phyloP scores from a whole-genome alignment of 2,113 vertebrate species.

The Eleginops maclovinus region DNA sequence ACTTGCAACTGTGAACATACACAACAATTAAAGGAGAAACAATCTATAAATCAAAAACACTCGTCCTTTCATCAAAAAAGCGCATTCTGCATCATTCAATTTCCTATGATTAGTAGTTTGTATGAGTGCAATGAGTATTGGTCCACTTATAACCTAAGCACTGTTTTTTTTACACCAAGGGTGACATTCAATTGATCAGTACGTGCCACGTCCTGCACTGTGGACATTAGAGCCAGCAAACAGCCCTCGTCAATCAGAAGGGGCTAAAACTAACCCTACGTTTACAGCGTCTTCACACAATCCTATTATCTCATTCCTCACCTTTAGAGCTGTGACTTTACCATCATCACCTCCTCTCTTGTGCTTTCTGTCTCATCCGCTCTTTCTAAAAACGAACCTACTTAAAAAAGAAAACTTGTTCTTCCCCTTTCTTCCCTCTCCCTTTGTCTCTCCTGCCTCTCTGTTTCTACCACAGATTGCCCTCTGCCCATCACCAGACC shows the following conservation, averaged over 20 bases:
- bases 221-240: conserved; percentile 50
- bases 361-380: conserved; percentile 26
- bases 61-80: not conserved
- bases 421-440: conserved; percentile 39
- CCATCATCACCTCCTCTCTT: conserved; percentile 45
- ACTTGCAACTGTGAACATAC: conserved; percentile 20
- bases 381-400: conserved; percentile 67
- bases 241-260: conserved; percentile 70
- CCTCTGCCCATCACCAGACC: conserved; percentile 61
- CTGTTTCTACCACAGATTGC: conserved; percentile 45
- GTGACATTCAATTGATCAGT: conserved; percentile 70
- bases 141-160: conserved; percentile 23
- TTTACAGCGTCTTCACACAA: conserved; percentile 35
- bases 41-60: conserved; percentile 28
- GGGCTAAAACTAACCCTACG: conserved; percentile 53
- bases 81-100: not conserved
- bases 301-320: conserved; percentile 9
- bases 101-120: not conserved
- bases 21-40: conserved; percentile 26
- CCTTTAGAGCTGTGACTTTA: conserved; percentile 48
- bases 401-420: conserved; percentile 62
- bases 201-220: conserved; percentile 40
- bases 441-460: conserved; percentile 50
- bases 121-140: not conserved
- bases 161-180: conserved; percentile 39